Evolutionary conservation across 2,797 vertebrate genomes (phyloP), one percentile per base, ranked within the genome.

Genomic region (Enteromius mattozi): DNA sequence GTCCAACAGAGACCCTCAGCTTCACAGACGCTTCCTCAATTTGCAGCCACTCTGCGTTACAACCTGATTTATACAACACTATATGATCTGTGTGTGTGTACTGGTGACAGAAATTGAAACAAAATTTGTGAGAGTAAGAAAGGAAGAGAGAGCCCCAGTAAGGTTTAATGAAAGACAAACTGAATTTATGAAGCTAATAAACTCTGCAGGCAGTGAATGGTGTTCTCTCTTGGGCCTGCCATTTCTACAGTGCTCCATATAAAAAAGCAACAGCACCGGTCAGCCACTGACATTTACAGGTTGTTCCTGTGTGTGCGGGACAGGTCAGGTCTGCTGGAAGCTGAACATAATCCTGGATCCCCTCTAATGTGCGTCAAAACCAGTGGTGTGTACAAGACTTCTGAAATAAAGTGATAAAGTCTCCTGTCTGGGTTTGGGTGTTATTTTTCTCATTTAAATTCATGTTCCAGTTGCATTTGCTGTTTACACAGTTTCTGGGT

Each of bases 161-260:
- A 85, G 76, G 79, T 86, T 86, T 88, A 86, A 82, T 88, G 69
- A 86, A 87, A 85, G 80, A 83, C 85, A 87, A 87, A 81, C 72
- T 86, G 74, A 86, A 88, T 87, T 86, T 86, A 90, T 86, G 78
- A 86, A 68, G 45, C 61, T 86, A 81, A 86, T 90, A 86, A 86
- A 90, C 85, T 81, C 82, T 66, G 40, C 63, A 33, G 66, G 30
- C 66, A 37, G 66, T 56, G 42, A 88, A 40, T 59, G 71, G 21
- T 47, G 80, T 71, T 68, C 66, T 83, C 87, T 88, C 84, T 70
- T 19, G 61, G 51, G 85, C 71, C 75, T 70, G 80, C 49, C 77
- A 81, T 83, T 88, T 89, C 72, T 78, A 71, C 80, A 80, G 51
- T n/a, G 72, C 66, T 86, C 71, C 66, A 27, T 59, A 70, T 81